Percentiles rank a stretch among this genome's conserved stretches.
Conservation (phyloP, 2,888 invertebrate genomes). For the Dryococelus australis region DNA sequence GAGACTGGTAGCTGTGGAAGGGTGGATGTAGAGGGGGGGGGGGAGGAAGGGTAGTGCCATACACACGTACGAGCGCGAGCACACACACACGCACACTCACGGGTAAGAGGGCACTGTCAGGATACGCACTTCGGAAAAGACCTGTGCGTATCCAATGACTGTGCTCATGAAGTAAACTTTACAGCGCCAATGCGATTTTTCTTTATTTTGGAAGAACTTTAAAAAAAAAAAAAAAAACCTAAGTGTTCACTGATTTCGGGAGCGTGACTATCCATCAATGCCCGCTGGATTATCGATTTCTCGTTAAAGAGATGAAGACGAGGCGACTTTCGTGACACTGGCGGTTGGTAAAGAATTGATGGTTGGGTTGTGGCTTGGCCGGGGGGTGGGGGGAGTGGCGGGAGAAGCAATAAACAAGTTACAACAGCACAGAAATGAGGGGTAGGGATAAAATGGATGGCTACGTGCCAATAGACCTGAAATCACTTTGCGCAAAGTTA, state of each 20-base stretch:
- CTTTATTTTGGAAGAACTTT: neutral
- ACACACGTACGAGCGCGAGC: no score
- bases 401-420: neutral
- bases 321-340: neutral
- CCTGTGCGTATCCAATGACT: neutral
- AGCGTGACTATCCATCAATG: neutral
- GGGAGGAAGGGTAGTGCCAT: no score
- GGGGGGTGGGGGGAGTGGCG: neutral
- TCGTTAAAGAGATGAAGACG: conserved; percentile 5
- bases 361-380: no score
- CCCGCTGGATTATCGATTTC: neutral
- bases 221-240: no score
- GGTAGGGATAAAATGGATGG: neutral
- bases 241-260: neutral
- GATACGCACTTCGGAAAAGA: no score
- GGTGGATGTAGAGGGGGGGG: no score
- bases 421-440: neutral
- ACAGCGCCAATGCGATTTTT: neutral
- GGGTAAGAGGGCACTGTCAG: no score
- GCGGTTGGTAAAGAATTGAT: neutral
- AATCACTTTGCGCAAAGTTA: neutral
- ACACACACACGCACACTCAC: no score
- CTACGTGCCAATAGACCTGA: neutral
- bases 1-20: no score
- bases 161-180: neutral